Evolutionary conservation across 2,797 vertebrate species (phyloP).

Genomic region (Peromyscus eremicus): DNA sequence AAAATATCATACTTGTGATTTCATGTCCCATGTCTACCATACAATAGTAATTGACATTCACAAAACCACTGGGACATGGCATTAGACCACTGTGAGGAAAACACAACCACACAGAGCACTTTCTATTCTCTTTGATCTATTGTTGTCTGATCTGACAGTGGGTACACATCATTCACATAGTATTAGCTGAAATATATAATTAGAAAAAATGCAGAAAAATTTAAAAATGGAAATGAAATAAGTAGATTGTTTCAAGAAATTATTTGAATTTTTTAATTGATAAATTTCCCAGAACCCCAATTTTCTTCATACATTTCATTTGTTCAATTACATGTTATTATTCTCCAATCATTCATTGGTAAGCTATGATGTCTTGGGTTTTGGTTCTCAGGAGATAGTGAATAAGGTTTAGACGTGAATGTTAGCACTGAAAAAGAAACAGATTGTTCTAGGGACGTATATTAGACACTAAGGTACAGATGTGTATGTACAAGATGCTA

Average conservation of each 20-base stretch:
- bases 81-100: neutral
- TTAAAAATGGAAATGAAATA: slow-evolving; percentile 41
- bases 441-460: neutral
- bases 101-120: neutral
- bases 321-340: neutral
- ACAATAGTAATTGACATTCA: neutral
- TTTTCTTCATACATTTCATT: slow-evolving; percentile 57
- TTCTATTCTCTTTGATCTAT: neutral
- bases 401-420: neutral
- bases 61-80: neutral
- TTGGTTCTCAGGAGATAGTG: neutral
- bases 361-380: neutral
- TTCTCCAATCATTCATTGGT: neutral
- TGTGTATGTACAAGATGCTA: neutral
- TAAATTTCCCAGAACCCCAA: neutral
- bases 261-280: slow-evolving; percentile 41
- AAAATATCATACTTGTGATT: slow-evolving; percentile 56
- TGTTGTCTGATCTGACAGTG: neutral
- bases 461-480: neutral
- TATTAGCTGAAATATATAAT: slow-evolving; percentile 18
- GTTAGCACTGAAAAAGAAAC: slow-evolving; percentile 1
- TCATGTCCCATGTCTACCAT: neutral
- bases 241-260: neutral
- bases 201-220: slow-evolving; percentile 32
- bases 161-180: neutral